These are phyloP conservation scores for Daphoenositta chrysoptera DNA, from an alignment of 2,113 vertebrate species.

Conservation along the genomic window DNA sequence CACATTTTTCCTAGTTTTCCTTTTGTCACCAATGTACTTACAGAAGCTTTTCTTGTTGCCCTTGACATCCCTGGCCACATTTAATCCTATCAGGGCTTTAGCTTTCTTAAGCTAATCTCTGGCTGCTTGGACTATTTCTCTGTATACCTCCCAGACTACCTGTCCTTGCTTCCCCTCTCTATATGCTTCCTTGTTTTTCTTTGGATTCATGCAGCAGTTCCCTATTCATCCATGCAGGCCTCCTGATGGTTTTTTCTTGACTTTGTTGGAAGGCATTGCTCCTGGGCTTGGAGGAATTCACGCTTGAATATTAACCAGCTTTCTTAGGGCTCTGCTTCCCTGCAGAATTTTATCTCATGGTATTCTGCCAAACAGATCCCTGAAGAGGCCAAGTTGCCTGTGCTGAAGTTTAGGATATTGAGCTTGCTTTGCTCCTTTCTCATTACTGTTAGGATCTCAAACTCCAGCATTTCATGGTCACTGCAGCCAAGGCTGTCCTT, in stretches of 20 bases:
- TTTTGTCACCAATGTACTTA: not conserved
- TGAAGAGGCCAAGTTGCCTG: not conserved
- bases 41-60: not conserved
- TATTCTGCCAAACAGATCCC: not conserved
- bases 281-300: not conserved
- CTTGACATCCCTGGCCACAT: not conserved
- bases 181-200: not conserved
- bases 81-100: not conserved
- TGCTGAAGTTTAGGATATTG: not conserved
- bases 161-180: not conserved
- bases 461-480: not conserved
- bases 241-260: not conserved
- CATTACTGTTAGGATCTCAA: not conserved
- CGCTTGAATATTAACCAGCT: not conserved
- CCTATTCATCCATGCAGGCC: not conserved
- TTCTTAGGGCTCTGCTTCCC: not conserved
- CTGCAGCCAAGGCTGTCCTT: not conserved
- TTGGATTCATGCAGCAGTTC: not conserved
- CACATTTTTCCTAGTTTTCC: not conserved
- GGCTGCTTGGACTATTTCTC: not conserved
- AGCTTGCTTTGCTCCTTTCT: not conserved
- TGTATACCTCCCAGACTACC: not conserved
- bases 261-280: not conserved
- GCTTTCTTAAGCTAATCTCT: not conserved
- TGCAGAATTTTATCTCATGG: not conserved